These are phyloP conservation scores for Ommatoiulus sabulosus DNA, from an alignment of 2,888 invertebrate genomes.

Conservation along the genomic window DNA sequence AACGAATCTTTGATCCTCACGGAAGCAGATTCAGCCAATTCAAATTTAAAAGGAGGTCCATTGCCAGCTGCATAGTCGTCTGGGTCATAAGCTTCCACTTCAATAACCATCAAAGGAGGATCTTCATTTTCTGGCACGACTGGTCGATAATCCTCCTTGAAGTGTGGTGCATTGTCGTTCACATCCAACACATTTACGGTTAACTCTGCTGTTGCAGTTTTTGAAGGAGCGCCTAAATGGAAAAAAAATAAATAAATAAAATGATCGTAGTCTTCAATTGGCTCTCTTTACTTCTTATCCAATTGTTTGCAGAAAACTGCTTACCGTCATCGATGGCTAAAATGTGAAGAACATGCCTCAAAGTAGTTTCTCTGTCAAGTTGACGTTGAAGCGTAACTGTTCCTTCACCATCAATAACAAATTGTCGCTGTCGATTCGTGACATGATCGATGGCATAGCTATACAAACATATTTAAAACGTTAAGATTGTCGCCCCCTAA, in stretches of 20 bases:
- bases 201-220: slow-evolving; percentile 63
- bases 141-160: slow-evolving; percentile 62
- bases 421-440: slow-evolving; percentile 67
- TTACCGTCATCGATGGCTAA: slow-evolving; percentile 66
- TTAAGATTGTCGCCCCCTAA: not conserved
- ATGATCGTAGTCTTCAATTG: too few species aligned
- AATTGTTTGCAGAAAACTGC: not conserved
- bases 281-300: not conserved
- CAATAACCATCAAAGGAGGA: slow-evolving; percentile 75
- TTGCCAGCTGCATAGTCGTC: slow-evolving; percentile 69
- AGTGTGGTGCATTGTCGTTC: slow-evolving; percentile 64
- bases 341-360: slow-evolving; percentile 66
- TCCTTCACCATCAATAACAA: slow-evolving; percentile 67
- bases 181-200: slow-evolving; percentile 64
- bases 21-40: slow-evolving; percentile 76
- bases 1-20: slow-evolving; percentile 77
- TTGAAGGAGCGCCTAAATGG: slow-evolving; percentile 62
- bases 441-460: slow-evolving; percentile 66
- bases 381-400: slow-evolving; percentile 65
- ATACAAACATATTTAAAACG: not conserved
- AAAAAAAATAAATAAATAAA: too few species aligned
- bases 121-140: slow-evolving; percentile 66
- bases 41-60: slow-evolving; percentile 86
- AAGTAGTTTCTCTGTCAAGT: slow-evolving; percentile 66
- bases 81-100: slow-evolving; percentile 61